Evolutionary conservation across 2,797 vertebrate genomes (phyloP), one percentile per base, ranked within the genome.

Genomic region (Cheirogaleus major): DNA sequence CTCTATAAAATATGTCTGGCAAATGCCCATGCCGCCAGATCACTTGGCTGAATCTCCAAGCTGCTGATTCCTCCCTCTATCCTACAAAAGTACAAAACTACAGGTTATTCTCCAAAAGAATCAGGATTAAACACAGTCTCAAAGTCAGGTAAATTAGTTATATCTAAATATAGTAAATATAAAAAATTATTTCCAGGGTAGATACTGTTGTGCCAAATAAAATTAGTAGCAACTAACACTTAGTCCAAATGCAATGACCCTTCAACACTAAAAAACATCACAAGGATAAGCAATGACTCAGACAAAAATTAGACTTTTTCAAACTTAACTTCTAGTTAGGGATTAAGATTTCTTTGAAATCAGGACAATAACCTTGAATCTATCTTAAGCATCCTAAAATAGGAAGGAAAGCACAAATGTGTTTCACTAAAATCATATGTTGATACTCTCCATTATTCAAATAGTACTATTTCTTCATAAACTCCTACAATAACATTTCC

Each of bases 21-120:
- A 94, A 96, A 97, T 38, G 91, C 83, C 97, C 97, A 98, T 98
- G 84, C 94, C 50, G 92, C 80, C 94, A 97, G 96, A 76, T 93
- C 83, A 97, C 91, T 96, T 93, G 76, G 67, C 32, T 93, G 41
- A 96, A 95, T 91, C 92, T 96, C 78, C 70, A 96, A 96, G 80
- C 50, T 91, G 93, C 52, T 76, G 94, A 75, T 86, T 97, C 50
- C 55, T 96, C 85, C 69, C 75, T 96, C 59, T 97, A 59, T 18
- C 91, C 97, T 98, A 94, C 13, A 86, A 93, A 93, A 97, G 25
- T 41, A 95, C 22, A 95, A 91, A 97, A 96, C 81, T 89, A 90
- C 9, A 95, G 48, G 38, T 97, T 93, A 97, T 38, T 27, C 1
- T 25, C 41, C 72, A 50, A 87, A 95, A 95, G 11, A 93, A 92